Conservation (phyloP, 1,140 invertebrate species). For the Nylanderia fulva region DNA sequence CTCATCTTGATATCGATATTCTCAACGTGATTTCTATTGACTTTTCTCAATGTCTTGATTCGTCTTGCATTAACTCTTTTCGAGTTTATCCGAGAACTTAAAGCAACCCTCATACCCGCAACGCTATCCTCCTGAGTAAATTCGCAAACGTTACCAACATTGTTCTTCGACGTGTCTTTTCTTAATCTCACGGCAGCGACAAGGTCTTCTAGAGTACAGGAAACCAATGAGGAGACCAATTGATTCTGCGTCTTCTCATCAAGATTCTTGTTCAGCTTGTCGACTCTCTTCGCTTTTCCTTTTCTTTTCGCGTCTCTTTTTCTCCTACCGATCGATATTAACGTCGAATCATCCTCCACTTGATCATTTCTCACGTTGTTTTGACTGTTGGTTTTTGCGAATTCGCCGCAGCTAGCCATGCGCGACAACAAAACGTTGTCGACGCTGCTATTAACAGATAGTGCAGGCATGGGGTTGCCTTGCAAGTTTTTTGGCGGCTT, state of each 20-base stretch:
- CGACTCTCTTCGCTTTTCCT: slow-evolving; percentile 41
- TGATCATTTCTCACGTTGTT: slow-evolving; percentile 33
- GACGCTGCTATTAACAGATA: slow-evolving; percentile 85
- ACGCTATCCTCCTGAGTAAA: slow-evolving; percentile 83
- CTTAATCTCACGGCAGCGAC: slow-evolving; percentile 38
- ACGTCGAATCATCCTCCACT: slow-evolving; percentile 27
- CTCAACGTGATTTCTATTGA: slow-evolving; percentile 41
- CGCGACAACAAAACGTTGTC: slow-evolving; percentile 75
- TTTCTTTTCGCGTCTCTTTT: slow-evolving; percentile 50
- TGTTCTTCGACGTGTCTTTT: slow-evolving; percentile 15
- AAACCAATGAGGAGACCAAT: slow-evolving; percentile 60
- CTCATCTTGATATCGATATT: slow-evolving; percentile 66
- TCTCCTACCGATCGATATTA: slow-evolving; percentile 21
- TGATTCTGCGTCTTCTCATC: slow-evolving; percentile 52
- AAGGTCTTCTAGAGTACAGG: slow-evolving; percentile 37
- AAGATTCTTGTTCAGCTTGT: slow-evolving; percentile 54
- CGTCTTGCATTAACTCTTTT: slow-evolving; percentile 66
- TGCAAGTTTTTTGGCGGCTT: slow-evolving; percentile 87
- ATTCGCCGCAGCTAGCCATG: slow-evolving; percentile 79
- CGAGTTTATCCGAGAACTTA: slow-evolving; percentile 81
- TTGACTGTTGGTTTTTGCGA: slow-evolving; percentile 78
- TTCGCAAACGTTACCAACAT: slow-evolving; percentile 80
- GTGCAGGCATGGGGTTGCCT: slow-evolving; percentile 87
- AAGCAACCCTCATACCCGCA: slow-evolving; percentile 85
- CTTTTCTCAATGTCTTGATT: slow-evolving; percentile 54